These are phyloP conservation scores for Gryllus bimaculatus DNA, from an alignment of 1,140 invertebrate genomes.

Conservation along the genomic window DNA sequence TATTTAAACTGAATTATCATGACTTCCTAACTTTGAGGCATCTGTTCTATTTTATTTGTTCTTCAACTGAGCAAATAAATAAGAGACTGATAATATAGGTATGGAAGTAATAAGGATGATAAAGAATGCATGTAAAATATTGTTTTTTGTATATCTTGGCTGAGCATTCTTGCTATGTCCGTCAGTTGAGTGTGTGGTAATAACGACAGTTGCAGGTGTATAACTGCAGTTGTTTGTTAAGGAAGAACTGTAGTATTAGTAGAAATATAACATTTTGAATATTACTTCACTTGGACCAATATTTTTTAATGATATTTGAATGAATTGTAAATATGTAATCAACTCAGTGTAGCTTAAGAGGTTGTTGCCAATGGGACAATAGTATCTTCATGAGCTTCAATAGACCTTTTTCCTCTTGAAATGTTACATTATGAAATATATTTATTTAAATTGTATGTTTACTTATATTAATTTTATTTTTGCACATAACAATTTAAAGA, in stretches of 20 bases:
- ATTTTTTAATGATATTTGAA: constrained; percentile 2
- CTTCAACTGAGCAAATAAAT: not conserved
- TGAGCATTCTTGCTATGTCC: too few relatives aligned
- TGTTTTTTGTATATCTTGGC: not conserved
- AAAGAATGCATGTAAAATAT: not conserved
- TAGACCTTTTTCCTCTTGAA: not conserved
- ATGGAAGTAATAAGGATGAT: not conserved
- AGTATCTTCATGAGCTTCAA: not conserved
- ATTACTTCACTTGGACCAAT: not conserved
- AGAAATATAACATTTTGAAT: not conserved
- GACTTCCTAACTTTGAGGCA: too few relatives aligned
- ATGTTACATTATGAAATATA: not conserved
- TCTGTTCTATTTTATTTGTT: not conserved
- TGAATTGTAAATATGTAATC: not conserved
- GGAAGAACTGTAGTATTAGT: not conserved
- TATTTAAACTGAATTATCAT: too few relatives aligned
- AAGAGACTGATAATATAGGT: not conserved
- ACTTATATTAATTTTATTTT: not conserved
- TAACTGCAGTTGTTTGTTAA: not conserved
- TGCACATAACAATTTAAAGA: not conserved
- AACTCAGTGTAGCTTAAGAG: not conserved
- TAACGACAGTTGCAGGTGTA: not conserved
- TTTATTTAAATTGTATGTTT: not conserved
- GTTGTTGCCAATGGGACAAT: not conserved
- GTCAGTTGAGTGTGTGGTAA: too few relatives aligned